phyloP scores from a whole-genome alignment of 2,113 vertebrate genomes.

The Brachypodius melanocephalos region DNA sequence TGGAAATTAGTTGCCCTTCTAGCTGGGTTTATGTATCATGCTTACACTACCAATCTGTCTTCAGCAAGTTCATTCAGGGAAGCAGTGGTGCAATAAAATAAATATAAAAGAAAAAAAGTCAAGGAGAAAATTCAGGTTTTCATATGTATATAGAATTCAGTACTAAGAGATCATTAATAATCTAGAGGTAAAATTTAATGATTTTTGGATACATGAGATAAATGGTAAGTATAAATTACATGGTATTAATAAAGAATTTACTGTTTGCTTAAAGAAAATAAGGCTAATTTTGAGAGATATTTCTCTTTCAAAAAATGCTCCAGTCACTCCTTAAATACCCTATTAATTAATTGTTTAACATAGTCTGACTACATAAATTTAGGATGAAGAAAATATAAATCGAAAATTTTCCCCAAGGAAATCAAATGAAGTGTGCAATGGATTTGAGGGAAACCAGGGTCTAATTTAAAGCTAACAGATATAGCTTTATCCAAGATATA shows the following conservation, averaged over 20 bases:
- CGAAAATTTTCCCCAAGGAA: neutral
- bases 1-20: neutral
- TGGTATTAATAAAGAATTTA: neutral
- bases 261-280: neutral
- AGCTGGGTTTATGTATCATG: neutral
- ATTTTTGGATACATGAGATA: neutral
- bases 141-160: neutral
- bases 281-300: neutral
- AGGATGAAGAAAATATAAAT: neutral
- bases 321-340: neutral
- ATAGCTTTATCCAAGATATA: neutral
- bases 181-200: neutral
- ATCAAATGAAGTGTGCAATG: neutral
- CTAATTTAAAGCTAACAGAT: neutral
- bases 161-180: neutral
- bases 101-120: neutral
- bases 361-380: neutral
- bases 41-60: neutral
- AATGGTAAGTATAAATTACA: fast-evolving
- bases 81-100: neutral
- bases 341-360: neutral
- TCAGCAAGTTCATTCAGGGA: neutral
- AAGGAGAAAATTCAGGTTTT: neutral
- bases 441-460: neutral
- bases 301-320: neutral